Base-by-base conservation (phyloP, 2,113 vertebrate genomes). In the Crotalus tigris region DNA sequence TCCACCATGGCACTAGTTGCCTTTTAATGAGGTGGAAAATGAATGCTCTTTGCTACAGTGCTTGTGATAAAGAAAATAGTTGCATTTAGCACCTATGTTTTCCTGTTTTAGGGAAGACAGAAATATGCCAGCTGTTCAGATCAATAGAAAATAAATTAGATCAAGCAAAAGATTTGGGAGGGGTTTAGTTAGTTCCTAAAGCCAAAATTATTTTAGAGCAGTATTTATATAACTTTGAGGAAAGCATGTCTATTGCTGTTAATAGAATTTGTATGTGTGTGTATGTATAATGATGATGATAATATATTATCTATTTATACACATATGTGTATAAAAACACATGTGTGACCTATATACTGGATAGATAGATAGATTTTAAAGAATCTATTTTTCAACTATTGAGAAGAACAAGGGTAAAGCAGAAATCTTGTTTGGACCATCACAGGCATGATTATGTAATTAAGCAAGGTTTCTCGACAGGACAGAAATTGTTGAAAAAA, bases 161-260 rank as follows among this genome's bases (percentile, higher is more conserved):
- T 88, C 54, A 87, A 39, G 4, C 33, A 95, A 0, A 91, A 11
- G 39, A 39, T 92, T 92, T 51, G 94, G 88, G 94, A 91, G 93
- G 57, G 33, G 57, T 55, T 24, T 2, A 0, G 93, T 51, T 95
- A 90, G 3, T 58, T 75, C 21, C 21, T 23, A 39, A 12, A 55
- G 91, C 91, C 39, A 89, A 49, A 57, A 11, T 93, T 1, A 1
- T 90, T 39, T 90, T 86, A 92, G n/a, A 17, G 5, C 24, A 2
- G 0, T 64, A 19, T 0, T 2, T 93, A 75, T 92, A 33, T 92
- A 23, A 86, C 61, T 95, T 93, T 87, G 87, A 39, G 39, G 53
- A 94, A 93, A 95, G 57, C 93, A 92, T 3, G 95, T 95, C 21
- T 96, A 95, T 69, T 90, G 58, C 51, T 51, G 46, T 13, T 54